Evolutionary conservation across 2,888 invertebrate genomes (phyloP).

Genomic region (Carterocephalus palaemon): DNA sequence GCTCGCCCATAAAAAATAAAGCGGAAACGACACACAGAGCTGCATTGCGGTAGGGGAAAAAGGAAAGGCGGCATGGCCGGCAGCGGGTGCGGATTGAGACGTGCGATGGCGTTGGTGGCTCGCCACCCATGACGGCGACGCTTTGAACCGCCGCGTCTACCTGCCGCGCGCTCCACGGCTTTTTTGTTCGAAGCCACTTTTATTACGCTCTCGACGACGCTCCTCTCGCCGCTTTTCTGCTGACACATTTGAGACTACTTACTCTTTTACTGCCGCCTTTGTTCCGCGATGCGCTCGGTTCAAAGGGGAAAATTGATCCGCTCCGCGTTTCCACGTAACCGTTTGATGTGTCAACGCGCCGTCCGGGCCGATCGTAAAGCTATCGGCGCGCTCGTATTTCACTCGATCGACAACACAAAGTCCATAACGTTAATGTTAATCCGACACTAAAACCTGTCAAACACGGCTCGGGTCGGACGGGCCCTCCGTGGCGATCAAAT

Average conservation of each 20-base stretch:
- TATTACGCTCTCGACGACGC: slow-evolving; percentile 68
- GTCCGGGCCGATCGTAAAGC: slow-evolving; percentile 30
- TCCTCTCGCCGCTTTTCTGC: slow-evolving; percentile 62
- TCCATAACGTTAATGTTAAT: slow-evolving; percentile 72
- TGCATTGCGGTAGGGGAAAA: slow-evolving; percentile 77
- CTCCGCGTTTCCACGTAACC: slow-evolving; percentile 50
- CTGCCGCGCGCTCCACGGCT: slow-evolving; percentile 46
- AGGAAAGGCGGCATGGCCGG: slow-evolving; percentile 75
- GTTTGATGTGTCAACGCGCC: slow-evolving; percentile 63
- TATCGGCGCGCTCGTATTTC: slow-evolving; percentile 30
- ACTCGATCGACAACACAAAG: slow-evolving; percentile 65
- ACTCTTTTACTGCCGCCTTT: slow-evolving; percentile 67
- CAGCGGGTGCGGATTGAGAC: slow-evolving; percentile 78
- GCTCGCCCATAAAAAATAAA: slow-evolving; percentile 73
- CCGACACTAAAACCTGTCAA: slow-evolving; percentile 78
- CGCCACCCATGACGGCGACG: slow-evolving; percentile 76
- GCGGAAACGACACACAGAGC: slow-evolving; percentile 78
- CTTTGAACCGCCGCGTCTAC: slow-evolving; percentile 69
- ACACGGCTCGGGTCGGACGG: slow-evolving; percentile 58
- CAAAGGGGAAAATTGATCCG: slow-evolving; percentile 71
- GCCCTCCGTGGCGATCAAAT: slow-evolving; percentile 77
- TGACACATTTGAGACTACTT: slow-evolving; percentile 72
- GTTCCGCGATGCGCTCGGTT: slow-evolving; percentile 57
- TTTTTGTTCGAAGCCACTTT: slow-evolving; percentile 75
- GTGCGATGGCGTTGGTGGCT: slow-evolving; percentile 77